phyloP scores from a whole-genome alignment of 2,797 vertebrate species.

The Danio choprae region DNA sequence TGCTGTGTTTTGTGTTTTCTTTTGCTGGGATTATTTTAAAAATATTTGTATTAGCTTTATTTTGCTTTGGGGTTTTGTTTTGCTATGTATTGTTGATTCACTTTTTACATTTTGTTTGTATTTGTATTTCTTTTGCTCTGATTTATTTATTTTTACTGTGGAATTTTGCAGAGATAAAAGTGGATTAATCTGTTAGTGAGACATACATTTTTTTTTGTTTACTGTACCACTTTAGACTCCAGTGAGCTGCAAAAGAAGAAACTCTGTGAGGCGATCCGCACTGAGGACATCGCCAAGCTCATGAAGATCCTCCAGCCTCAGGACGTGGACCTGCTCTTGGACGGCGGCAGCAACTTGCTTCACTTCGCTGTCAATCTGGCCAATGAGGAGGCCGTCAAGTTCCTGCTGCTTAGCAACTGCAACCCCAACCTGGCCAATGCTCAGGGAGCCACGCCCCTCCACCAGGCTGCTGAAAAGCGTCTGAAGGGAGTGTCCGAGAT shows the following conservation, averaged over 20 bases:
- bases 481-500: slow-evolving; percentile 87
- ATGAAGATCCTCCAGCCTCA: slow-evolving; percentile 99
- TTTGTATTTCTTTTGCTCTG: too few relatives aligned
- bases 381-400: slow-evolving; percentile 95
- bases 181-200: too few relatives aligned
- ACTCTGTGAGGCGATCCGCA: slow-evolving; percentile 89
- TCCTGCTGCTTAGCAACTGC: slow-evolving; percentile 93
- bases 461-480: slow-evolving; percentile 88
- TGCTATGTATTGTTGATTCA: too few relatives aligned
- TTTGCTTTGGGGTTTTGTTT: too few relatives aligned
- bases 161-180: too few relatives aligned
- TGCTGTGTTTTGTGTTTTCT: too few relatives aligned
- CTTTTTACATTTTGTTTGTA: too few relatives aligned
- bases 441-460: slow-evolving; percentile 89
- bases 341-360: slow-evolving; percentile 88
- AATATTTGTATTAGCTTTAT: too few relatives aligned
- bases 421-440: slow-evolving; percentile 88
- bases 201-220: not conserved
- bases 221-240: slow-evolving; percentile 78
- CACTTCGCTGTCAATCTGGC: slow-evolving; percentile 87
- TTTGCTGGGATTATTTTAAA: too few relatives aligned
- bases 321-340: slow-evolving; percentile 92
- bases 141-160: too few relatives aligned
- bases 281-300: slow-evolving; percentile 90
- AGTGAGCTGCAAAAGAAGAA: slow-evolving; percentile 92